Percentiles rank a stretch among this genome's conserved stretches.
phyloP scores from a whole-genome alignment of 2,888 invertebrate species.

The Metacarcinus magister region DNA sequence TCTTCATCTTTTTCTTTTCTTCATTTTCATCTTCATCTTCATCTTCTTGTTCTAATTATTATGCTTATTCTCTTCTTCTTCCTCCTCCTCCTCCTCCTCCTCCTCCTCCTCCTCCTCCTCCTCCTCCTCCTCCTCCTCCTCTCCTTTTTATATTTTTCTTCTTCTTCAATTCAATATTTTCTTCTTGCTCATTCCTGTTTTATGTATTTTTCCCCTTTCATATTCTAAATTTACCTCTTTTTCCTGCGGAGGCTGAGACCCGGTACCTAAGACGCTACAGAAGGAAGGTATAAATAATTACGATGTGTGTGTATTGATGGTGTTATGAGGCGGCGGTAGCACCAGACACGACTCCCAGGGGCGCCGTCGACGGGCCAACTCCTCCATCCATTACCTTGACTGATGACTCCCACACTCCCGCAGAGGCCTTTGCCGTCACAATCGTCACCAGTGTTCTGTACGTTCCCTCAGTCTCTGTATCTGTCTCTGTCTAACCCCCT shows the following conservation, averaged over 20 bases:
- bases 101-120: not conserved
- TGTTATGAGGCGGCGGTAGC: not conserved
- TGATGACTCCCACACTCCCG: slow-evolving; percentile 34
- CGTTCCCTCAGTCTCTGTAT: not conserved
- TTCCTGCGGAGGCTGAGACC: not conserved
- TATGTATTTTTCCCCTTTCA: not conserved
- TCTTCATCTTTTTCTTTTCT: not conserved
- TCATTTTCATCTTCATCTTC: not conserved
- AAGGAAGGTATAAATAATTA: not conserved
- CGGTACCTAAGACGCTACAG: not conserved
- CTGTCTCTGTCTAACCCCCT: not conserved
- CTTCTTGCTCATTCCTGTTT: not conserved
- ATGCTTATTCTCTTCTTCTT: not conserved
- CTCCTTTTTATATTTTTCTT: not conserved
- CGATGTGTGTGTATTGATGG: slow-evolving; percentile 42
- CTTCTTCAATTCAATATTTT: not conserved
- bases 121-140: not conserved
- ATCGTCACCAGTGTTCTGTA: not conserved
- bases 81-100: not conserved
- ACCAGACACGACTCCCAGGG: not conserved
- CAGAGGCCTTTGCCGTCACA: not conserved
- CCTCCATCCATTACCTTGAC: slow-evolving; percentile 61
- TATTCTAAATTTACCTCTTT: not conserved
- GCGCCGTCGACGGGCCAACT: not conserved
- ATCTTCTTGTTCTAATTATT: not conserved